A percentile compares a stretch with the other conserved stretches of the same genome.
phyloP scores from a whole-genome alignment of 2,888 invertebrate species.

The Strigamia maritima region DNA sequence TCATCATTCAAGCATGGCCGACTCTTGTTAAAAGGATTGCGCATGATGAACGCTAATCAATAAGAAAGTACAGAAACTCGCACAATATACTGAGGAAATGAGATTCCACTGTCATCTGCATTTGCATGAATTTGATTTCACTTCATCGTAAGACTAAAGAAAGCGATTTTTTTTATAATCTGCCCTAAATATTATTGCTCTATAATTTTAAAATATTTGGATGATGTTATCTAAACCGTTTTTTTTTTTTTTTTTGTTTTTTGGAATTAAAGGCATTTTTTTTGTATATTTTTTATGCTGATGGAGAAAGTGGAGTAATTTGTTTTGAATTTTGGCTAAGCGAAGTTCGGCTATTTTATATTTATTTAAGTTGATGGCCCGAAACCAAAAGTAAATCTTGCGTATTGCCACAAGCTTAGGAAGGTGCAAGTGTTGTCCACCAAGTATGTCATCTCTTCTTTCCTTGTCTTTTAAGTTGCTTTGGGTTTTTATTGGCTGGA shows the following conservation, averaged over 20 bases:
- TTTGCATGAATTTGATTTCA: background rate
- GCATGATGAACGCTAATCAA: constrained; percentile 15
- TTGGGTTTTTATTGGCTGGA: background rate
- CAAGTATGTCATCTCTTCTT: background rate
- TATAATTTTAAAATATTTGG: too few relatives aligned
- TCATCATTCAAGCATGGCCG: constrained; percentile 7
- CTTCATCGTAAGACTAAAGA: background rate
- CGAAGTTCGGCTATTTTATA: background rate
- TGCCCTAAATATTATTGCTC: too few relatives aligned
- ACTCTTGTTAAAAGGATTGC: constrained; percentile 10
- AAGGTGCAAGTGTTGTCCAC: background rate
- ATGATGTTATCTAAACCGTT: too few relatives aligned
- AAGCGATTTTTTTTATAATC: background rate
- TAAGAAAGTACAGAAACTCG: background rate
- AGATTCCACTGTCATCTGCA: background rate
- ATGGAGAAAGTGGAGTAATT: too few relatives aligned
- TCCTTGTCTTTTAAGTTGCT: background rate
- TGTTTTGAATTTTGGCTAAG: background rate
- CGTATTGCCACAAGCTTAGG: background rate
- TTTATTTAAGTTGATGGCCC: background rate
- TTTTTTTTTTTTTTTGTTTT: too few relatives aligned
- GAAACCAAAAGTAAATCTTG: background rate
- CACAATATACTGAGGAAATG: background rate
- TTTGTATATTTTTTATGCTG: too few relatives aligned
- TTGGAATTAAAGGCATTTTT: too few relatives aligned